These are phyloP conservation scores for Mionectes macconnelli DNA, from an alignment of 2,113 vertebrate species.

Conservation along the genomic window DNA sequence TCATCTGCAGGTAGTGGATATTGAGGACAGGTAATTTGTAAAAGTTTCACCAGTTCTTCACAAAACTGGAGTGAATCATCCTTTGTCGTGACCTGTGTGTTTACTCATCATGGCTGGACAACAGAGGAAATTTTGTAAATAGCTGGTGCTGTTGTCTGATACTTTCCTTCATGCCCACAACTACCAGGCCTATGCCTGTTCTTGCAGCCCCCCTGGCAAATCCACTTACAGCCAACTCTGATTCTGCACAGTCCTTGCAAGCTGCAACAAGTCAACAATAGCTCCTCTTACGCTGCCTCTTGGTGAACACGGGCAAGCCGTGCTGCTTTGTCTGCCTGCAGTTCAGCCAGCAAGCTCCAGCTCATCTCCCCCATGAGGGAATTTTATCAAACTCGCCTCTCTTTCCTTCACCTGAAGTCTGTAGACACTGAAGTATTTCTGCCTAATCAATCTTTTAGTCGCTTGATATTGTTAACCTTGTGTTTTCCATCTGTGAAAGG, in stretches of 20 bases:
- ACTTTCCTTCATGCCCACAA: not conserved
- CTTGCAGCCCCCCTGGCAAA: not conserved
- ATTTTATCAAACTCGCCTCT: conserved; percentile 37
- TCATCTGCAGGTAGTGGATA: not conserved
- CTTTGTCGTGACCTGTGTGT: not conserved
- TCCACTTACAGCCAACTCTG: not conserved
- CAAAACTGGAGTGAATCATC: not conserved
- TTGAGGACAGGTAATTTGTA: not conserved
- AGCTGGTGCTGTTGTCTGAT: not conserved
- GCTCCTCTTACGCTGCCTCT: conserved; percentile 58
- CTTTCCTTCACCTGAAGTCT: not conserved
- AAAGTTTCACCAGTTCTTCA: not conserved
- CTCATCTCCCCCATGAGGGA: conserved; percentile 46
- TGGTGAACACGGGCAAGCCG: not conserved
- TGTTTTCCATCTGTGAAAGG: not conserved
- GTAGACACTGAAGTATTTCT: not conserved
- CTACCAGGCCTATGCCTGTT: not conserved
- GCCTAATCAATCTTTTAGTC: not conserved
- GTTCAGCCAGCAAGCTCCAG: conserved; percentile 71
- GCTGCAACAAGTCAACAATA: conserved; percentile 71
- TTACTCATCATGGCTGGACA: not conserved
- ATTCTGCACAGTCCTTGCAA: conserved; percentile 24
- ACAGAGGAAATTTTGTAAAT: not conserved
- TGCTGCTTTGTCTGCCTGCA: conserved; percentile 58
- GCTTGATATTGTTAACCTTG: not conserved